phyloP scores from a whole-genome alignment of 1,140 invertebrate species.

The Phortica variegata region DNA sequence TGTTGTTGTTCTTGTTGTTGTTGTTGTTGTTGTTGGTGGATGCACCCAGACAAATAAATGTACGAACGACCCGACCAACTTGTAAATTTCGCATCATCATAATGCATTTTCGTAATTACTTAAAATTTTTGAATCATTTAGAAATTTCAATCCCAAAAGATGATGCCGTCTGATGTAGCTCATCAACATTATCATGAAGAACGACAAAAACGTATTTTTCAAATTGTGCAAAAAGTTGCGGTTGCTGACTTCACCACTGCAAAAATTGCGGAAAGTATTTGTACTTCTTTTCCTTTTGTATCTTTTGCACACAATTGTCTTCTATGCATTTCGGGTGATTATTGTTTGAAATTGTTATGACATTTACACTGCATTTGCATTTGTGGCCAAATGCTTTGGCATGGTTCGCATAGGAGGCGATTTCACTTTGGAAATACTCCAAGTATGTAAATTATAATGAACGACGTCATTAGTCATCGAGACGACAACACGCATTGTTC shows the following conservation, averaged over 20 bases:
- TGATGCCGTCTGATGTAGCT: slow-evolving; percentile 34
- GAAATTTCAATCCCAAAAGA: slow-evolving; percentile 40
- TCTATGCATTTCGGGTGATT: slow-evolving; percentile 24
- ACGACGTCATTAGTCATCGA: slow-evolving; percentile 53
- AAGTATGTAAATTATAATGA: slow-evolving; percentile 52
- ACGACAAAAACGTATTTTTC: slow-evolving; percentile 10
- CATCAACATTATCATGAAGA: slow-evolving; percentile 40
- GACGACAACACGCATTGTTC: slow-evolving; percentile 19
- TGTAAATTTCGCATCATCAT: slow-evolving; percentile 54
- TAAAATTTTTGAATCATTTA: slow-evolving; percentile 53
- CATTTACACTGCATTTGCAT: slow-evolving; percentile 35
- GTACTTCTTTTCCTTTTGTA: too few species aligned
- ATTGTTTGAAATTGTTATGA: slow-evolving; percentile 44
- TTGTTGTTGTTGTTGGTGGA: too few species aligned
- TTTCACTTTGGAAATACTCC: slow-evolving; percentile 48
- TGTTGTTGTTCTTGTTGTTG: too few species aligned
- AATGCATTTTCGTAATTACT: slow-evolving; percentile 55
- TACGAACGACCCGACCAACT: slow-evolving; percentile 32
- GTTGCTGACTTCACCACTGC: too few species aligned
- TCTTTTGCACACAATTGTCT: too few species aligned
- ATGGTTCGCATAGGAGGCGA: too few species aligned
- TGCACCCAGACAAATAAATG: too few species aligned
- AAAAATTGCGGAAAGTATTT: too few species aligned
- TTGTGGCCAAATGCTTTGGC: slow-evolving; percentile 19
- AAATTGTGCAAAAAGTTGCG: too few species aligned